These are phyloP conservation scores for Mustela lutreola DNA, from an alignment of 2,113 vertebrate species.

Conservation along the genomic window DNA sequence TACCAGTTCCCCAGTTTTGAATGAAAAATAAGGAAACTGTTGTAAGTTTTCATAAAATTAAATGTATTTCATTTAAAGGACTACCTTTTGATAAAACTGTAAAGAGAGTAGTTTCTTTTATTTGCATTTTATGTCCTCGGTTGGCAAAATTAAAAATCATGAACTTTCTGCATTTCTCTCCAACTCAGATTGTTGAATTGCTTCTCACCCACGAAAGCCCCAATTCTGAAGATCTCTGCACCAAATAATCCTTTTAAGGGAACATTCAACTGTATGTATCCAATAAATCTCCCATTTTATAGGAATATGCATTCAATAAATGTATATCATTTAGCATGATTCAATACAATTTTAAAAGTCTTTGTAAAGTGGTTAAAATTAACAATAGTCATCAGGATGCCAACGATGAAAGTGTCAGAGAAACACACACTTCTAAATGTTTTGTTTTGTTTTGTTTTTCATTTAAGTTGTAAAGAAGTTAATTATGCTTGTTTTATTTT, in stretches of 20 bases:
- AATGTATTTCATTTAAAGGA: neutral
- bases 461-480: neutral
- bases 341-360: neutral
- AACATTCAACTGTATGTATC: neutral
- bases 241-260: neutral
- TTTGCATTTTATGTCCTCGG: neutral
- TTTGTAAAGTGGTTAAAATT: neutral
- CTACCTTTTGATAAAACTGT: neutral
- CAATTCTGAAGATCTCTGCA: neutral
- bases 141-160: neutral
- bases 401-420: neutral
- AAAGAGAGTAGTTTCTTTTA: neutral
- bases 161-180: neutral
- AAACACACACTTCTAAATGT: neutral
- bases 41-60: neutral
- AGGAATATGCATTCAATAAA: neutral
- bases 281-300: neutral
- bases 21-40: conserved; percentile 17
- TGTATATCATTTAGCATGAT: conserved; percentile 1
- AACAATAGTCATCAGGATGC: neutral
- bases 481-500: neutral
- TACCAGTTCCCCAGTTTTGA: neutral
- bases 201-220: neutral
- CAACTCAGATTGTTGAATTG: neutral
- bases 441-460: neutral